These are phyloP conservation scores for Oreotragus oreotragus DNA, from an alignment of 2,113 vertebrate species.

Conservation along the genomic window DNA sequence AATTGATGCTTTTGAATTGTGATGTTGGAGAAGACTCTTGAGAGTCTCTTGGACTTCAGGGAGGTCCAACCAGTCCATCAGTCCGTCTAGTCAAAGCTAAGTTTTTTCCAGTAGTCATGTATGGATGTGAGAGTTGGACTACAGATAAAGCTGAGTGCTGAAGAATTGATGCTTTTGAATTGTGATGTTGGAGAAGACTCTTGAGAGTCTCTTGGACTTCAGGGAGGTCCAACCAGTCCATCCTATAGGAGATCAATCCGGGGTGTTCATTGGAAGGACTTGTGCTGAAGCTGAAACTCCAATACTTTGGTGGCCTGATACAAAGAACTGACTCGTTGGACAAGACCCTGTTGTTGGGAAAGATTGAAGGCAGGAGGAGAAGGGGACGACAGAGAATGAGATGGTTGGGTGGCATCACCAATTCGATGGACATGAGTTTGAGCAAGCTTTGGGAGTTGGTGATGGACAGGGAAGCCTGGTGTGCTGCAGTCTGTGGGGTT, in stretches of 20 bases:
- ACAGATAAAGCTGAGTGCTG: rapidly evolving
- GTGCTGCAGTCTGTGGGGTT: not conserved
- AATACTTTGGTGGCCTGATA: not conserved
- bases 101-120: not conserved
- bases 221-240: not conserved
- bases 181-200: not conserved
- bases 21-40: not conserved
- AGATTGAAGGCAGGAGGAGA: not conserved
- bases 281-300: not conserved
- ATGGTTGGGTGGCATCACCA: not conserved
- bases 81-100: not conserved
- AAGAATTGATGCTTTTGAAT: not conserved
- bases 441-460: not conserved
- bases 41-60: not conserved
- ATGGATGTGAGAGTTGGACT: not conserved
- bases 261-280: not conserved
- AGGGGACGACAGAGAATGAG: not conserved
- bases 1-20: not conserved
- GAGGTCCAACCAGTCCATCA: not conserved
- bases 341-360: not conserved
- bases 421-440: not conserved
- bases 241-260: not conserved
- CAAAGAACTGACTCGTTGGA: not conserved
- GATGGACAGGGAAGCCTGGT: not conserved
- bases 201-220: not conserved